Conservation (phyloP, 1,140 invertebrate species). For the Lepidostoma basale region DNA sequence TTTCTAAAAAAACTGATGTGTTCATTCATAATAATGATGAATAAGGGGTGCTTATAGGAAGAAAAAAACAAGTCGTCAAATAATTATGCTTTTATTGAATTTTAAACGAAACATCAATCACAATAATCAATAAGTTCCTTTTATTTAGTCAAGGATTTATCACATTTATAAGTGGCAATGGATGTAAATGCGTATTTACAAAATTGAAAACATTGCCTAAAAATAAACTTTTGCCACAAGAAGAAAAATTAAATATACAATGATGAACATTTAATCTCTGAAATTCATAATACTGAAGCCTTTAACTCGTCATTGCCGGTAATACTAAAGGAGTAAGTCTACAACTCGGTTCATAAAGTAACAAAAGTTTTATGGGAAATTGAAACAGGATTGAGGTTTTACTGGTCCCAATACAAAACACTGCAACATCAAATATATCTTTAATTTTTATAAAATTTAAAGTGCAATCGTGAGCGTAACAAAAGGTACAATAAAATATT, state of each 20-base stretch:
- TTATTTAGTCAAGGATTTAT: slow-evolving; percentile 13
- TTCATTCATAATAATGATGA: too few species aligned
- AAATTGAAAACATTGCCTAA: not conserved
- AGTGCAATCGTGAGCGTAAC: not conserved
- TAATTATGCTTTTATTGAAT: slow-evolving; percentile 23
- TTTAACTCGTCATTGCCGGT: too few species aligned
- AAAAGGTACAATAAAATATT: not conserved
- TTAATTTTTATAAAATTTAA: slow-evolving; percentile 3
- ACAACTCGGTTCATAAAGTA: too few species aligned
- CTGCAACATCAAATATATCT: not conserved
- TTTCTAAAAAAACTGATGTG: too few species aligned
- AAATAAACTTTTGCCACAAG: too few species aligned
- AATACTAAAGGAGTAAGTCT: too few species aligned
- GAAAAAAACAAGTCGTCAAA: not conserved
- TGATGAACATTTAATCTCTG: too few species aligned
- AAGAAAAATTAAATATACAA: too few species aligned
- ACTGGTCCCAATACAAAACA: slow-evolving; percentile 9
- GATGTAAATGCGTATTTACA: slow-evolving; percentile 20
- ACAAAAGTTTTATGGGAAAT: too few species aligned
- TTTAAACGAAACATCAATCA: slow-evolving; percentile 33
- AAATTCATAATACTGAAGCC: too few species aligned
- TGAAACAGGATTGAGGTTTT: not conserved
- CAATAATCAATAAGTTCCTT: slow-evolving; percentile 24
- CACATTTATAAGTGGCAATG: slow-evolving; percentile 33
- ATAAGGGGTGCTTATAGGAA: too few species aligned